Evolutionary conservation across 2,888 invertebrate genomes (phyloP), one percentile per base, ranked within the genome.

Genomic region (Minunthozetes semirufus): DNA sequence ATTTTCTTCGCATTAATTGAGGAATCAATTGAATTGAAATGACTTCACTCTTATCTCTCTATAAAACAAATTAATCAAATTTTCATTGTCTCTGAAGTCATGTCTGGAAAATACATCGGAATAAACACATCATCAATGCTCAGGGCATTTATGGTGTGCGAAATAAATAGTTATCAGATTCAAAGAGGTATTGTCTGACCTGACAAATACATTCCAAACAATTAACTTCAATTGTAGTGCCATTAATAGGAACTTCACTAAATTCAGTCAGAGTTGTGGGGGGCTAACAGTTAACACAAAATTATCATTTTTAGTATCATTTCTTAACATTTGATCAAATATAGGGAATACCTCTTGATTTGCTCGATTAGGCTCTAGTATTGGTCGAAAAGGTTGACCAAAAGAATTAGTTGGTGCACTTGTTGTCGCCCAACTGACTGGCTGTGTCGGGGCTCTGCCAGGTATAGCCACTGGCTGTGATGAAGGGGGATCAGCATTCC

Each of bases 161-260:
- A 33, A 33, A 6, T 4, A 33, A 6, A 59, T n/a, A n/a, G n/a
- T n/a, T n/a, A n/a, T n/a, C n/a, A n/a, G n/a, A 61, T 61, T 8
- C 81, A 82, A 66, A 79, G 78, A 33, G 8, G 5, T 13, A 42
- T 13, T 81, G 80, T 46, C 81, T 79, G 0, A 84, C 85, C 79
- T 79, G 77, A 76, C 79, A 79, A 25, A 79, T 75, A 59, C 78
- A 79, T n/a, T 78, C 76, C 29, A 79, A 59, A 59, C 77, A 79
- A 9, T 63, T 33, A 8, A 19, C 19, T 15, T 74, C 48, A 19
- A 76, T 66, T n/a, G n/a, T n/a, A 2, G 61, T 3, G 6, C 25
- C 63, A 22, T 68, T 73, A n/a, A 17, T 59, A 9, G 72, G 48
- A 13, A 13, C 71, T 27, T 15, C 17, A 48, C n/a, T 48, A 9